phyloP scores from a whole-genome alignment of 2,888 invertebrate genomes.

The Cetonia aurata region DNA sequence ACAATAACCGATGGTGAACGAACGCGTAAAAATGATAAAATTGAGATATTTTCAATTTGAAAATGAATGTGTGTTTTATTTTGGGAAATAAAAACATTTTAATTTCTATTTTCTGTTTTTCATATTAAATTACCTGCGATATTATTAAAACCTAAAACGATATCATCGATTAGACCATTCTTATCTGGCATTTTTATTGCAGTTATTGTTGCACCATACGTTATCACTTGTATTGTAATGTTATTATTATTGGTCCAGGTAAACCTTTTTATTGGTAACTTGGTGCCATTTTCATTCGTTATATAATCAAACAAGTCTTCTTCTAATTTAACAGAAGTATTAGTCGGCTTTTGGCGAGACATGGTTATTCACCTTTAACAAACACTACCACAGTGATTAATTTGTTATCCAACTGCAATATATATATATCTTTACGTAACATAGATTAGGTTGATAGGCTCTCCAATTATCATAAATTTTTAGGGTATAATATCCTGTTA shows the following conservation, averaged over 20 bases:
- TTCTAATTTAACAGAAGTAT: conserved; percentile 55
- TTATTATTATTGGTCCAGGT: conserved; percentile 78
- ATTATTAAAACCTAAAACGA: conserved; percentile 86
- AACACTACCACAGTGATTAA: too few relatives aligned
- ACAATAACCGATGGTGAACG: too few relatives aligned
- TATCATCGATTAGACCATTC: conserved; percentile 79
- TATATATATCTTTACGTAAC: too few relatives aligned
- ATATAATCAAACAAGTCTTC: conserved; percentile 63
- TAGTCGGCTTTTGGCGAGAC: neutral
- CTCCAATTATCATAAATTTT: neutral
- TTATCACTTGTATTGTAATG: conserved; percentile 78
- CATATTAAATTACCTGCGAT: conserved; percentile 74
- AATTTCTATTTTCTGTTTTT: too few relatives aligned
- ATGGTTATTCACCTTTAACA: neutral
- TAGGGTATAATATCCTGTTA: conserved; percentile 17
- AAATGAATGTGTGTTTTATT: too few relatives aligned
- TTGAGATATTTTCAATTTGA: too few relatives aligned
- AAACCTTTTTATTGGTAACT: conserved; percentile 70
- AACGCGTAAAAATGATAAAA: too few relatives aligned
- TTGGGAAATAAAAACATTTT: too few relatives aligned
- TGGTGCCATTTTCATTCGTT: conserved; percentile 60
- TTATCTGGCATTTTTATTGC: conserved; percentile 83
- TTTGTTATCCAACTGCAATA: too few relatives aligned
- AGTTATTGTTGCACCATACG: conserved; percentile 89
- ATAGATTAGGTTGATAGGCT: too few relatives aligned